These are phyloP conservation scores for Sus cebifrons DNA, from an alignment of 2,797 vertebrate genomes.

Conservation along the genomic window DNA sequence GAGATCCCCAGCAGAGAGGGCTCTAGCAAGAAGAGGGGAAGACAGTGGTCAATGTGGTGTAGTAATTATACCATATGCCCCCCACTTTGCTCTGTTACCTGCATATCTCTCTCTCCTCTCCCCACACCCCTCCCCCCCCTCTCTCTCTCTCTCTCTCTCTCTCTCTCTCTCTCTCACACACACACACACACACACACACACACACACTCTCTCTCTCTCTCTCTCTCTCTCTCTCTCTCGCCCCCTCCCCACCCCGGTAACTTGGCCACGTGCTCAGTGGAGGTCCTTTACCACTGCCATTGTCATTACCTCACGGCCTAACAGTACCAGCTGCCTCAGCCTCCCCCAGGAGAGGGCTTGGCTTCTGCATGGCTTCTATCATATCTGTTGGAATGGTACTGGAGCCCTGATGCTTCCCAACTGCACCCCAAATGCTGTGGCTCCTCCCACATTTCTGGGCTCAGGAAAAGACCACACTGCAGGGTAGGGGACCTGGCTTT, in stretches of 20 bases:
- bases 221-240: neutral
- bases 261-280: neutral
- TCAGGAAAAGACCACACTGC: neutral
- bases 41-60: fast-evolving
- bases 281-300: neutral
- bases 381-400: neutral
- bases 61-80: no score
- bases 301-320: neutral
- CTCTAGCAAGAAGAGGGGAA: neutral
- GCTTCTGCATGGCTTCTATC: neutral
- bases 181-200: neutral
- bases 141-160: no score
- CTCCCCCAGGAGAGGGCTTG: neutral
- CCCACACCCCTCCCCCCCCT: neutral
- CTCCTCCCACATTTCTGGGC: neutral
- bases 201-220: no score
- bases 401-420: neutral
- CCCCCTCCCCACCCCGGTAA: no score
- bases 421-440: no score
- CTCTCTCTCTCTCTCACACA: neutral
- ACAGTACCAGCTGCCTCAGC: neutral
- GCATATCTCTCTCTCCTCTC: neutral
- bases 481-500: neutral
- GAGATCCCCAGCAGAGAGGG: neutral
- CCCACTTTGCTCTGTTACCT: neutral